Conservation (phyloP, 92 coral and sea anemone genomes). For the Porites lobata region DNA sequence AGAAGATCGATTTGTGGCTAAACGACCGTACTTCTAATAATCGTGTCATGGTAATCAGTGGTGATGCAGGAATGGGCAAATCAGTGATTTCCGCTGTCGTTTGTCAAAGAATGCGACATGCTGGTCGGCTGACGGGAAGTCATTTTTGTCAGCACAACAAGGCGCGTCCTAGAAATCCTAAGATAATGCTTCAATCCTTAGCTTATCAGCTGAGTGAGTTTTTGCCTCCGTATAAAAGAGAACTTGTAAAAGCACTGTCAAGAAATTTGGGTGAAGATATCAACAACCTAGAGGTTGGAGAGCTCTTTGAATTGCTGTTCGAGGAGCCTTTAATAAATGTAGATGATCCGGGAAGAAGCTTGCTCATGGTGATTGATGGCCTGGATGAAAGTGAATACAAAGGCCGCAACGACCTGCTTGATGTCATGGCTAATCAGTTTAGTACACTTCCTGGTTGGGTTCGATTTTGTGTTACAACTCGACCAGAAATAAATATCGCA, state of each 20-base stretch:
- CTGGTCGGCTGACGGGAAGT: conserved; percentile 48
- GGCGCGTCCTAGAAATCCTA: conserved; percentile 52
- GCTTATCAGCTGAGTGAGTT: conserved; percentile 52
- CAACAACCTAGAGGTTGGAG: conserved; percentile 23
- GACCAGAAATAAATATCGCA: conserved; percentile 54
- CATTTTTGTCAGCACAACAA: conserved; percentile 63
- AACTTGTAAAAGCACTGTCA: conserved; percentile 48
- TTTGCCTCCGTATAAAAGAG: conserved; percentile 42
- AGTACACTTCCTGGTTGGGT: conserved; percentile 58
- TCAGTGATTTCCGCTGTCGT: conserved; percentile 64
- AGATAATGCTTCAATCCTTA: conserved; percentile 60
- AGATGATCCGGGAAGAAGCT: too few species aligned
- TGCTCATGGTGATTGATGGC: too few species aligned
- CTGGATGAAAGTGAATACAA: conserved; percentile 29
- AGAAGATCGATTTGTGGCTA: conserved; percentile 30
- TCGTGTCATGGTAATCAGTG: conserved; percentile 10
- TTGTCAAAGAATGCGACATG: conserved; percentile 39
- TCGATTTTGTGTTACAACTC: conserved; percentile 65
- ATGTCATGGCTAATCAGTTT: conserved; percentile 56
- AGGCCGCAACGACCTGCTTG: conserved; percentile 40
- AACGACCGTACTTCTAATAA: conserved; percentile 15
- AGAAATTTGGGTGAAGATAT: conserved; percentile 12
- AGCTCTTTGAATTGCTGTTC: conserved; percentile 51
- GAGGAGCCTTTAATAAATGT: conserved; percentile 35
- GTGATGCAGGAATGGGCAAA: conserved; percentile 65